Base-by-base conservation (phyloP, 2,797 vertebrate genomes). In the Enteromius argenteus region DNA sequence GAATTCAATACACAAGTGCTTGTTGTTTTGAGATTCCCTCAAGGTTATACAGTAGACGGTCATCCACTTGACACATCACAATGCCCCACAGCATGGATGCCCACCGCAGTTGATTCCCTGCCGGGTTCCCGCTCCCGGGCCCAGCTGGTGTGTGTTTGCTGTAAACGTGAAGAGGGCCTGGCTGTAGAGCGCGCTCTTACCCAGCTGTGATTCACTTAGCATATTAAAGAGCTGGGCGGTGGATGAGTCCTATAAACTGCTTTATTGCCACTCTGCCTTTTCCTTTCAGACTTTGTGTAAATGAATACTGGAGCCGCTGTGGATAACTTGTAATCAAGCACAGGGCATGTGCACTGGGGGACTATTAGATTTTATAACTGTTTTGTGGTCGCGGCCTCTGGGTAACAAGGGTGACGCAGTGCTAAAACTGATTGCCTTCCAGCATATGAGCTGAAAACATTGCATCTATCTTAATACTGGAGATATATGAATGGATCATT, bases 151-250 rank as follows among this genome's bases (percentile, higher is more conserved):
- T 86, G 85, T 90, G 75, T 88, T 89, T 87, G 85, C 84, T 87
- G 80, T 87, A 89, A 90, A 90, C 58, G 72, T 46, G 81, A 42
- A 75, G 81, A 79, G 49, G 21, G 74, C 37, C 49, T 5, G 37
- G 56, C 83, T 85, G 86, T 74, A 85, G 85, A 87, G 30, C 46
- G 19, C 21, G 39, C 83, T 86, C 72, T 83, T 76, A 49, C 83
- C 83, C 87, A 89, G 85, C 89, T 86, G 88, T 86, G 87, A 86
- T 84, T 89, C 85, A 88, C 88, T 89, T 89, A 87, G 85, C 89
- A 89, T 88, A 89, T 87, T 87, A 90, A 88, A 90, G 86, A 87
- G 84, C 75, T 83, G 84, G 80, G 72, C 49, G 82, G 80, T 75
- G 46, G 79, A 79, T 73, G 75, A 79, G 80, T 84, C 74, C 85